Evolutionary conservation across 2,113 vertebrate species (phyloP), one percentile per base, ranked within the genome.

Genomic region (Amia ocellicauda): DNA sequence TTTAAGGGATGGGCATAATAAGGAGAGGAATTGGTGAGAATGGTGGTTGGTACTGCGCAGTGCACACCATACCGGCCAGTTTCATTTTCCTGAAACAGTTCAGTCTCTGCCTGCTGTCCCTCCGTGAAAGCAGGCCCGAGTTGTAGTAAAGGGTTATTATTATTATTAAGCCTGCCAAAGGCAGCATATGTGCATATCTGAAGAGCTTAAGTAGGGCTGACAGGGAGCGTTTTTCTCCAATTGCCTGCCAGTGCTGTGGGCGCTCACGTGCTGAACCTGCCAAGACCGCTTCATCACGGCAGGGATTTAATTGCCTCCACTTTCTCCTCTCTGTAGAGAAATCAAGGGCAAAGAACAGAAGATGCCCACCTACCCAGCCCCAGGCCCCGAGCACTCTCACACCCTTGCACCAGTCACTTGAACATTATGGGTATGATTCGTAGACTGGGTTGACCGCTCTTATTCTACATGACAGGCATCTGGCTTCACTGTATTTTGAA

Each of bases 101-200:
- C 14, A 47, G 5, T 47, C 45, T 19, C 4, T 7, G 45, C n/a
- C 45, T 47, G 10, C n/a, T 47, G 45, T 47, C 4, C 45, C n/a
- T 19, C 14, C 45, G 13, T 5, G 45, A 3, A 47, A 47, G 11
- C 5, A 13, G 56, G 16, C 13, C 19, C 11, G 29, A 40, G 14
- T 8, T 11, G 1, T 40, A 20, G 26, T 22, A 14, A 13, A n/a
- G 16, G 36, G 1, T 41, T 36, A 58, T 17, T 14, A 23, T 17
- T 14, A 23, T n/a, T 36, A 61, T 68, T 22, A 58, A 54, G 58
- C 49, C 47, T 71, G 74, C 74, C 69, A 71, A 56, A 40, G 9
- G 60, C 58, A 71, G 63, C 71, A 74, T 74, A 67, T 71, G 74
- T 54, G 58, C 50, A 67, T 58, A 68, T 66, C 56, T 58, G 60